These are phyloP conservation scores for Pleuronectes platessa DNA, from an alignment of 2,113 vertebrate genomes.

Conservation along the genomic window DNA sequence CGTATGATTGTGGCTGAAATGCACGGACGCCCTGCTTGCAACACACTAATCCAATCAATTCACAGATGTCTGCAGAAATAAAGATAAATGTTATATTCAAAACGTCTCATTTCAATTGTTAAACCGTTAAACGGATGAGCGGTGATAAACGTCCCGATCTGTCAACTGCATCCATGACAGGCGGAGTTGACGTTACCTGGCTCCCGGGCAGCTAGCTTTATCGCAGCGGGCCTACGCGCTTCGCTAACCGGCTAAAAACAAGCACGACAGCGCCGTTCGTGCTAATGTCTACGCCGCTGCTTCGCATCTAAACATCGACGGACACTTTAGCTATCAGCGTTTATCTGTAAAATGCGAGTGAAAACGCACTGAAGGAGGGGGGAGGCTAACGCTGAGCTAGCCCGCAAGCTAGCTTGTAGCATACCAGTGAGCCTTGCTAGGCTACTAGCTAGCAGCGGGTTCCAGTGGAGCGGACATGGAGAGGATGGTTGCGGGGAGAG, in stretches of 20 bases:
- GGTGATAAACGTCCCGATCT: constrained; percentile 7
- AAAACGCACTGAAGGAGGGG: background rate
- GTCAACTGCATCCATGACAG: constrained; percentile 57
- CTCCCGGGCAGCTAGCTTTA: constrained; percentile 45
- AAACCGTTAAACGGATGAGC: background rate
- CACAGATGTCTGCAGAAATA: too few species aligned
- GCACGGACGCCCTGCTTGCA: background rate
- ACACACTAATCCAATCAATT: background rate
- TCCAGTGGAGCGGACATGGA: constrained; percentile 63
- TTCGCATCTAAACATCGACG: background rate
- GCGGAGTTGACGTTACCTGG: constrained; percentile 62
- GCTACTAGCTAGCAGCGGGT: constrained; percentile 60
- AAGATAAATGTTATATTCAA: too few species aligned
- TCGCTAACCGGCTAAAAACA: constrained; percentile 40
- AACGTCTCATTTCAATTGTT: background rate
- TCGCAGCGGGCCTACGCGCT: constrained; percentile 56
- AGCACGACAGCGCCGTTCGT: constrained; percentile 21
- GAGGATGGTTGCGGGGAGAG: constrained; percentile 30
- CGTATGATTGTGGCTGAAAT: background rate
- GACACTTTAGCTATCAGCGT: constrained; percentile 15
- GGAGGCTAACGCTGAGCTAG: constrained; percentile 49
- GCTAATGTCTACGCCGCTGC: background rate
- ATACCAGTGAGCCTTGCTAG: constrained; percentile 27
- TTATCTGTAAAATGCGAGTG: constrained; percentile 40
- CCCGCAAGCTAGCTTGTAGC: constrained; percentile 44